Evolutionary conservation across 2,888 invertebrate genomes (phyloP).

Genomic region (Diaphora mendica): DNA sequence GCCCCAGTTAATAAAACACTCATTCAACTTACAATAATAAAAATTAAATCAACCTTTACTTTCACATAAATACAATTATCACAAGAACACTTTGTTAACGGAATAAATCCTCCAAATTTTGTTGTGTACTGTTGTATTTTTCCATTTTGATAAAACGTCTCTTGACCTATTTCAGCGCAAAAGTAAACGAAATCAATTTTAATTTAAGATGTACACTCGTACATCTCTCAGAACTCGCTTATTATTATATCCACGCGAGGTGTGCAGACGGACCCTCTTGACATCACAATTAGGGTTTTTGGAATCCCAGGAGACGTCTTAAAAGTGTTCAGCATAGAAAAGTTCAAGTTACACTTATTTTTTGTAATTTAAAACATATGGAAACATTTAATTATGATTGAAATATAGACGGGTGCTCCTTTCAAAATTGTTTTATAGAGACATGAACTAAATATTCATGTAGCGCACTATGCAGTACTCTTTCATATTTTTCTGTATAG

Average conservation of each 20-base stretch:
- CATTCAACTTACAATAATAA: not conserved
- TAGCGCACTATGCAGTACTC: too few relatives aligned
- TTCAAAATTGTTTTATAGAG: not conserved
- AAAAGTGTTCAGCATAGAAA: conserved; percentile 2
- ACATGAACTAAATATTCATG: not conserved
- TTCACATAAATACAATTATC: conserved; percentile 10
- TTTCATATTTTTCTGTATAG: not conserved
- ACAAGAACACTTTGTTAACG: conserved; percentile 30
- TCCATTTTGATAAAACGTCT: conserved; percentile 29
- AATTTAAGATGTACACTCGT: conserved; percentile 38
- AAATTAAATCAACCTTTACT: not conserved
- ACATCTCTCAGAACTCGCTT: conserved; percentile 39
- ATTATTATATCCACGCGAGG: conserved; percentile 36
- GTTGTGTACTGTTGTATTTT: conserved; percentile 24
- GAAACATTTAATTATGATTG: not conserved
- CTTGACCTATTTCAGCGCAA: conserved; percentile 41
- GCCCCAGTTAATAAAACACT: not conserved
- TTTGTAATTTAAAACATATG: too few relatives aligned
- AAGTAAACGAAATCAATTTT: conserved; percentile 48
- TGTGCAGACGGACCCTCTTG: conserved; percentile 19
- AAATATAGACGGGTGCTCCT: not conserved
- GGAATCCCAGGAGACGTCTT: conserved; percentile 5
- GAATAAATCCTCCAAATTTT: conserved; percentile 20
- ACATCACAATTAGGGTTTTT: conserved; percentile 20
- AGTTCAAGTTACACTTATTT: conserved; percentile 28